Percentiles rank a stretch among this genome's conserved stretches.
Evolutionary conservation across 2,797 vertebrate genomes (phyloP).

Genomic region (Rhodeus uyekii): DNA sequence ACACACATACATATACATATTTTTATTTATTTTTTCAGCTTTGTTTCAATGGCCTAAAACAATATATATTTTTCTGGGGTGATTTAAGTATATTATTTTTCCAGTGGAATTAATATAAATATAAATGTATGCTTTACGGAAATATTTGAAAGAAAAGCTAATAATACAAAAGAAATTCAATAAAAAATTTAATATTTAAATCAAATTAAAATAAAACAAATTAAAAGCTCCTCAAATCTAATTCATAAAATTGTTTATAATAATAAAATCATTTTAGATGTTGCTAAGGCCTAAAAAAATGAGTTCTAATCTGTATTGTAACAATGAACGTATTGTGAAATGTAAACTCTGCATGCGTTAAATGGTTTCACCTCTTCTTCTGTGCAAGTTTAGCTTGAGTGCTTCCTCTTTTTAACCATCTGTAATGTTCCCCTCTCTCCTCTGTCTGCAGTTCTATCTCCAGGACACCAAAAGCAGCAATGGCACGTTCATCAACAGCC

Average conservation of each 20-base stretch:
- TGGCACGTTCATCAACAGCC: slow-evolving; percentile 99
- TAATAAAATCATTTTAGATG: not conserved
- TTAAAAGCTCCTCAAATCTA: not conserved
- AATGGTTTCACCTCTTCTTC: not conserved
- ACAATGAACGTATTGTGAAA: not conserved
- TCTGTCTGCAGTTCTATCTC: slow-evolving; percentile 90
- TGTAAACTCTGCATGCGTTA: not conserved
- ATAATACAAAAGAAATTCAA: not conserved
- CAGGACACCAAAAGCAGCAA: slow-evolving; percentile 99
- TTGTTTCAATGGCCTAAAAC: not conserved
- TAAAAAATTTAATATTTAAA: no score
- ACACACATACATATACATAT: no score
- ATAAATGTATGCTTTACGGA: no score
- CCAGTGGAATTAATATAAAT: no score
- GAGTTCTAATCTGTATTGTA: not conserved
- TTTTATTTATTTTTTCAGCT: not conserved
- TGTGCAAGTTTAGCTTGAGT: not conserved
- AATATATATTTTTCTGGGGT: not conserved
- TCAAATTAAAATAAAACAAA: not conserved
- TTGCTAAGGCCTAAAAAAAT: not conserved
- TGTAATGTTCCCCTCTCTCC: slow-evolving; percentile 27
- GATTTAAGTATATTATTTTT: not conserved
- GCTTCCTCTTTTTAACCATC: not conserved
- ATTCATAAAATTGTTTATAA: not conserved
- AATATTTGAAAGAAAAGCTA: no score